Evolutionary conservation across 2,113 vertebrate genomes (phyloP), one percentile per base, ranked within the genome.

Genomic region (Onychostruthus taczanowskii): DNA sequence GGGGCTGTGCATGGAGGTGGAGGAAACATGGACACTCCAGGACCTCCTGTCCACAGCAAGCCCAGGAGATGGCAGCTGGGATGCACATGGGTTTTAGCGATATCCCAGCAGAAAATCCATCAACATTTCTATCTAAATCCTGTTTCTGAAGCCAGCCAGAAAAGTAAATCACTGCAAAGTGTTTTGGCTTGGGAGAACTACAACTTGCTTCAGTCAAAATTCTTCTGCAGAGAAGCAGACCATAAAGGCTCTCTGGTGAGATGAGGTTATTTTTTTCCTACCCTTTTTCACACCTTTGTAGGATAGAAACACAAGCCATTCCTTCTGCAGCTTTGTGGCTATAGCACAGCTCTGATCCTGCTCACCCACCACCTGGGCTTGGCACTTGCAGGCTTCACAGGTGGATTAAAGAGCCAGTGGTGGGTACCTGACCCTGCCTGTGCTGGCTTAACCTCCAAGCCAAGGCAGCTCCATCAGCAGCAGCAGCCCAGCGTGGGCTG

Each of bases 51-150:
- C 19, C 35, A 47, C 62, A 85, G 43, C 17, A 72, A 85, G 35
- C 31, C 47, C 4, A 1, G 50, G 73, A 74, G 14, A 24, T 13
- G 47, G 35, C 1, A 2, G 37, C 46, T 43, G 37, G 44, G 16
- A 39, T 1, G 3, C 41, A 53, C 31, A 46, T 1, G 7, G 55
- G 23, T 13, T 47, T 21, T 21, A 47, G 41, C 0, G 4, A 56
- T 10, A 24, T 11, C 44, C 52, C 74, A 62, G 53, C 31, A 87
- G 74, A 90, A 91, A 87, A 76, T 20, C 19, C 16, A 17, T 27
- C 39, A 35, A 35, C 0, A 2, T 33, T 87, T 74, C 56, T 39
- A 55, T 33, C 17, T 46, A 43, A 93, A 70, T n/a, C 26, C 69
- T 52, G 15, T 46, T 84, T 87, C 33, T 52, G 72, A 78, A 68